phyloP scores from a whole-genome alignment of 2,888 invertebrate species.

The Pristionchus entomophagus region DNA sequence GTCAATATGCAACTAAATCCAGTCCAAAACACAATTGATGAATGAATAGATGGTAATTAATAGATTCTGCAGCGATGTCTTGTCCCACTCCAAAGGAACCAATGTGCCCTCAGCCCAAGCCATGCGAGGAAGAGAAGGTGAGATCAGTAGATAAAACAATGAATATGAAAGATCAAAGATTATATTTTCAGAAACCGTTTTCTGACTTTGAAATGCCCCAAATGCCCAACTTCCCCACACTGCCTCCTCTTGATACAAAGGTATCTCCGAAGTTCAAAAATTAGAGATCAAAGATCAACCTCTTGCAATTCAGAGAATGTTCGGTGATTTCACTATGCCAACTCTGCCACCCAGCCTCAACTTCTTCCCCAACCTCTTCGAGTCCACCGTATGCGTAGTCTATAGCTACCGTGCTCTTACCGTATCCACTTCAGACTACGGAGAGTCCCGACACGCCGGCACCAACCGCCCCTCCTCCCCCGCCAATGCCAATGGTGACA shows the following conservation, averaged over 20 bases:
- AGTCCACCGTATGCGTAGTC: background rate
- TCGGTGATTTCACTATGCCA: slow-evolving; percentile 24
- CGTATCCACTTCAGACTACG: background rate
- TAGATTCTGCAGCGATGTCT: background rate
- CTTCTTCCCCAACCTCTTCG: slow-evolving; percentile 47
- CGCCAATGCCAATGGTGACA: slow-evolving; percentile 41
- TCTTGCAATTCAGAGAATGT: slow-evolving; percentile 17
- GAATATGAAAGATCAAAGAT: background rate
- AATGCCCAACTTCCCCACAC: slow-evolving; percentile 25
- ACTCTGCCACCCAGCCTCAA: slow-evolving; percentile 43
- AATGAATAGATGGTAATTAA: too few species aligned
- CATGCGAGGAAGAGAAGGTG: slow-evolving; percentile 22
- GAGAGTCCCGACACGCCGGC: slow-evolving; percentile 34
- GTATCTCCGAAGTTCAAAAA: background rate
- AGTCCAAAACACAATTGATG: background rate
- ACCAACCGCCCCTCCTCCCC: slow-evolving; percentile 52
- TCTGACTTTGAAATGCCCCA: slow-evolving; percentile 21
- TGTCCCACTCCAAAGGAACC: slow-evolving; percentile 16
- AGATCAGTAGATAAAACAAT: background rate
- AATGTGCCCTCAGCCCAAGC: background rate
- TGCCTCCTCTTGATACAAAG: slow-evolving; percentile 32
- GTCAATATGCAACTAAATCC: background rate
- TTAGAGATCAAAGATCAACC: background rate
- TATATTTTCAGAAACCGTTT: background rate
- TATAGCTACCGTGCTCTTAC: background rate